Evolutionary conservation across 1,140 invertebrate genomes (phyloP), one percentile per base, ranked within the genome.

Genomic region (Caerostris darwini): DNA sequence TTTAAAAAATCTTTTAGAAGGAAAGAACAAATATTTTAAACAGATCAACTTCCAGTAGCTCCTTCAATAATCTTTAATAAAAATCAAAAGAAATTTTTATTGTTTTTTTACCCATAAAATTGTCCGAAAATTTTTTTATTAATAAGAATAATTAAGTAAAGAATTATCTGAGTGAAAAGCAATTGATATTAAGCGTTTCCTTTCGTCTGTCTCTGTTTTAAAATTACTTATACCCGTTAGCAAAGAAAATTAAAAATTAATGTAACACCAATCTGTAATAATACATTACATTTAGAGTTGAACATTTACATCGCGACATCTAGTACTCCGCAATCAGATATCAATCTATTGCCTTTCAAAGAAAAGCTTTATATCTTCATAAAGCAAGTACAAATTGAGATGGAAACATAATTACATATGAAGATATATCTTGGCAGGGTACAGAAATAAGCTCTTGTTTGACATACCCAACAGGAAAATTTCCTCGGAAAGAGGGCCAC

Each of bases 401-500:
- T 87, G 85, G 85, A 67, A 87, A 87, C 85, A 54, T 87, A 87
- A 87, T 87, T 87, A 61, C 59, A 87, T 19, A 87, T 87, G 57
- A 64, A 87, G 85, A 87, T 59, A 64, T 87, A 59, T 87, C 58
- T 87, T 61, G 57, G 58, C 34, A 59, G 54, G 85, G 64, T 87
- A 50, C 58, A 59, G 58, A 58, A 61, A 87, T 67, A 64, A 87
- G 12, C 64, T 87, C 57, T 87, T 59, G 57, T 87, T 64, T 87
- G 85, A 87, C 59, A 61, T 87, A 87, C 57, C n/a, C 85, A 87
- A 53, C 85, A 87, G 85, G 59, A 87, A 59, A 61, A 77, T 77
- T 53, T 77, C 71, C 12, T 77, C 71, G 53, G 71, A 50, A 50
- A 77, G 12, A 87, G 57, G 59, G 56, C 58, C 58, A 53, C 59